A percentile compares a stretch with the other conserved stretches of the same genome.
Conservation (phyloP, 2,888 invertebrate species). For the Orthonychiurus folsomi region DNA sequence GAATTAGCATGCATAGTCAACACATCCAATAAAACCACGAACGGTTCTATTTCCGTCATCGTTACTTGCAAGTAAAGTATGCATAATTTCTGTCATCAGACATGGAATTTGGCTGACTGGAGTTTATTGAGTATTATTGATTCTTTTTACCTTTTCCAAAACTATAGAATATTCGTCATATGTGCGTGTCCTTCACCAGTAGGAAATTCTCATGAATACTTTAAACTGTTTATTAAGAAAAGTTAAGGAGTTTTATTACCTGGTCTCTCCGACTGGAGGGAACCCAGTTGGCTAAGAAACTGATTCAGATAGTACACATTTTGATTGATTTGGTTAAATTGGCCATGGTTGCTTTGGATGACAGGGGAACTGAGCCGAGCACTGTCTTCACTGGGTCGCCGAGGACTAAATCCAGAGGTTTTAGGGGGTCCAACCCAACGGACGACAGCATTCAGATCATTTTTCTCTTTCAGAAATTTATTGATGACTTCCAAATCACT, state of each 20-base stretch:
- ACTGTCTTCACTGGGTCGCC: background rate
- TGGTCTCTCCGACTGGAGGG: background rate
- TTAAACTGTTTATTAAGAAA: background rate
- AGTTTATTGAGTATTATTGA: no score
- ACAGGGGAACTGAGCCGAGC: background rate
- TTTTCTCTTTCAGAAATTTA: background rate
- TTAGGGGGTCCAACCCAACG: slow-evolving; percentile 26
- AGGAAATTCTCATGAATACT: background rate
- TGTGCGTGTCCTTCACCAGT: background rate
- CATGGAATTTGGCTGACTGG: background rate
- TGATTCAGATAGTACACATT: slow-evolving; percentile 13
- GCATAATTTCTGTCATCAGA: background rate
- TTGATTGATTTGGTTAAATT: background rate
- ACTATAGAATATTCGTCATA: no score
- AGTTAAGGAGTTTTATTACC: no score
- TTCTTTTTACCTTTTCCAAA: no score
- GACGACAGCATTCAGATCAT: slow-evolving; percentile 32
- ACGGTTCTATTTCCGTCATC: no score
- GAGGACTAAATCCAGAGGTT: slow-evolving; percentile 6
- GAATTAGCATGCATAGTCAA: no score
- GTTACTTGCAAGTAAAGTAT: no score
- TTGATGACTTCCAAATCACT: background rate
- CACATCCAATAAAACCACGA: no score
- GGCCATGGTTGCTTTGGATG: background rate
- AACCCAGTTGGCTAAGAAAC: slow-evolving; percentile 31